Base-by-base conservation (phyloP, 2,888 invertebrate genomes). In the Conops quadrifasciatus region DNA sequence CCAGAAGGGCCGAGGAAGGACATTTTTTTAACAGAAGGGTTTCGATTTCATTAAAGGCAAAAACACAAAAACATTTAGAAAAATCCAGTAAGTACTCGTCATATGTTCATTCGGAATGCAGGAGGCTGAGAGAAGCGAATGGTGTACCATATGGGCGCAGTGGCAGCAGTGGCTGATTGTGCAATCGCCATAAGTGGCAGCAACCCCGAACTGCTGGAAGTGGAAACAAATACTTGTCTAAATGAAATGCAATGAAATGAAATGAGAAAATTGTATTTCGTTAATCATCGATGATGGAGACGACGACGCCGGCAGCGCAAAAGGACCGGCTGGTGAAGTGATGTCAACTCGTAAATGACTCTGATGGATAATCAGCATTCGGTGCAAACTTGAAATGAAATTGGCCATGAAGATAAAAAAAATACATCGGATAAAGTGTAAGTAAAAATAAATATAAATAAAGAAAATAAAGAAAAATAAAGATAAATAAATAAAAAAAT, bases 231-330 rank as follows among this genome's bases (percentile, higher is more conserved):
- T 45, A 21, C 28, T 7, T 30, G 58, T 16, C 15, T 15, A 36
- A 24, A 24, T 26, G 24, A 19, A 66, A 43, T 56, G 36, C 7
- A 60, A 30, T 43, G 66, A 66, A 53, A 36, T 36, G 56, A 56
- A 66, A 67, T 60, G 67, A 47, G 67, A 47, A 67, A 67, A 67
- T 67, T 67, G 67, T 60, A 60, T 49, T 47, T 67, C 67, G 67
- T 67, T 67, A 67, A 67, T 67, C 67, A 67, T 60, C 60, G 47
- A 49, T 59, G 67, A 67, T 67, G 67, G 24, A 11, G 49, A 47
- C 15, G 7, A 30, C 2, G 59, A 30, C 16, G 15, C 24, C 15
- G 24, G 19, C 13, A 19, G 26, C 7, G 45, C 7, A 43, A 13
- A 13, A 11, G 13, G 13, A 11, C 13, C 45, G 45, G 49, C 21